Evolutionary conservation across 2,888 invertebrate genomes (phyloP).

Genomic region (Cosmia pyralina): DNA sequence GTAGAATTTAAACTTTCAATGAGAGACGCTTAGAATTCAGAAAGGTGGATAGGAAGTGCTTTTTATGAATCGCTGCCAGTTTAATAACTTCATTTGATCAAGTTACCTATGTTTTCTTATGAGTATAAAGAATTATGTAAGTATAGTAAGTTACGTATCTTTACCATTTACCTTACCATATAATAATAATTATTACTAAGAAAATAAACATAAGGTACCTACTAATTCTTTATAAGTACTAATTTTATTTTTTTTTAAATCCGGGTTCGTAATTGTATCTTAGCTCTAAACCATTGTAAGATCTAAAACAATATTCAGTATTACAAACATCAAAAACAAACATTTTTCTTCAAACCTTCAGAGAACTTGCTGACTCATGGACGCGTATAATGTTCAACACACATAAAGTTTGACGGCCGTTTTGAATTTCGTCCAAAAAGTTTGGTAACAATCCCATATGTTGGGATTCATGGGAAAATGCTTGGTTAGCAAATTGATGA

Average conservation of each 20-base stretch:
- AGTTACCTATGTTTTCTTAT: not conserved
- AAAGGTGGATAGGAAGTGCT: conserved; percentile 26
- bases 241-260: no score
- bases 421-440: conserved; percentile 64
- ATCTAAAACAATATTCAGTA: not conserved
- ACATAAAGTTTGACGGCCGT: conserved; percentile 56
- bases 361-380: conserved; percentile 46
- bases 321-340: conserved; percentile 1
- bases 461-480: conserved; percentile 42
- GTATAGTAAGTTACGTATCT: no score
- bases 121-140: no score
- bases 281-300: no score
- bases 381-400: conserved; percentile 16
- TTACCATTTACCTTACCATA: no score
- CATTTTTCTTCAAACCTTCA: not conserved
- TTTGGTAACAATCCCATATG: conserved; percentile 54
- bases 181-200: no score
- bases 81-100: not conserved
- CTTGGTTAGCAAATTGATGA: conserved; percentile 29
- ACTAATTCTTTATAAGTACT: no score
- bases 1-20: conserved; percentile 62
- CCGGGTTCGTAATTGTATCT: no score
- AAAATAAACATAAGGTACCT: no score
- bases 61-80: not conserved
- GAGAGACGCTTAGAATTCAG: conserved; percentile 30